phyloP scores from a whole-genome alignment of 2,797 vertebrate species.

The Crocodylus rhombifer region DNA sequence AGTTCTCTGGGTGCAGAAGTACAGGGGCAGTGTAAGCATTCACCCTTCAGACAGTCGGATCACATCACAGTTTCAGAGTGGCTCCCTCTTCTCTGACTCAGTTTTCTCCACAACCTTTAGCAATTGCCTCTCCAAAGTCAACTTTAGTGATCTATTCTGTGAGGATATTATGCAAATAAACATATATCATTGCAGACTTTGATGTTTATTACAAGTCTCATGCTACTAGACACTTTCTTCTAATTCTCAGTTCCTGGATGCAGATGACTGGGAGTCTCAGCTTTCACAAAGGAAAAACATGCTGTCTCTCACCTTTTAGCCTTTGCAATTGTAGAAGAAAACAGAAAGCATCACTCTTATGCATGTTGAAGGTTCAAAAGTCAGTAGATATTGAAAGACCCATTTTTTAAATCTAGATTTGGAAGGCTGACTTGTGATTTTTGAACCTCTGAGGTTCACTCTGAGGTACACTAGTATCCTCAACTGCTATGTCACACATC shows the following conservation, averaged over 20 bases:
- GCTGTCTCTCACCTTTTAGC: too few relatives aligned
- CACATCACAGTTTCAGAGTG: background rate
- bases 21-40: too few relatives aligned
- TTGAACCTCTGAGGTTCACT: background rate
- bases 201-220: background rate
- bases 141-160: background rate
- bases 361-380: too few relatives aligned
- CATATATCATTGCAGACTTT: background rate
- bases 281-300: background rate
- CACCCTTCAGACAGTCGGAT: background rate
- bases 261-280: background rate
- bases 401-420: too few relatives aligned
- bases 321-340: too few relatives aligned
- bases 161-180: background rate
- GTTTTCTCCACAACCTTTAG: background rate
- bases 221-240: background rate
- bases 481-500: too few relatives aligned
- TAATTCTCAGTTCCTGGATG: background rate
- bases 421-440: background rate
- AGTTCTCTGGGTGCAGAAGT: too few relatives aligned
- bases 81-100: background rate
- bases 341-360: too few relatives aligned
- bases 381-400: too few relatives aligned
- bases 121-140: background rate
- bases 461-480: background rate